Evolutionary conservation across 92 coral and sea anemone genomes (phyloP), one percentile per base, ranked within the genome.

Genomic region (Diadumene lineata): DNA sequence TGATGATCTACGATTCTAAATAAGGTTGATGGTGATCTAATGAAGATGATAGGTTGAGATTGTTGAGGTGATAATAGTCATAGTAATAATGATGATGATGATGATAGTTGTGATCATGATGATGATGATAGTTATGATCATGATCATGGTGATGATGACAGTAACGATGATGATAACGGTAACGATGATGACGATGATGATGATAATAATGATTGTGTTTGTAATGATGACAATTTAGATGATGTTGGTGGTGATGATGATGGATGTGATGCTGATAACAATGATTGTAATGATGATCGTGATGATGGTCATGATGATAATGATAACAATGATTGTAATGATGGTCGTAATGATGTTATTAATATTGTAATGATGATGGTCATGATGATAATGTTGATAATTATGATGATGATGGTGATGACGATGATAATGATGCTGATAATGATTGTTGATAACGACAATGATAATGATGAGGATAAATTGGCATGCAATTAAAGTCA

Each of bases 1-100:
- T 4, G 48, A 38, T 38, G 48, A 38, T 38, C n/a, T n/a, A n/a
- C n/a, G n/a, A n/a, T n/a, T n/a, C n/a, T n/a, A n/a, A 13, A 38
- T 38, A 38, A 38, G 6, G 48, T 4, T 38, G 48, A 38, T 38
- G 48, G 13, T 38, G 48, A 38, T 38, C 6, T 13, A 13, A 38
- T 38, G 48, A 38, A 6, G 48, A 38, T 38, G 48, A 38, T 38
- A 38, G 48, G 71, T 6, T 66, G 24, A 27, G 64, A 57, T 57
- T 7, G 27, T 57, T 4, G 18, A 6, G 26, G 18, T 28, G 64
- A 6, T 57, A 57, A 10, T 16, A 18, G 18, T 57, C 8, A 57
- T 57, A 57, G 18, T 57, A 18, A 18, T 16, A 18, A 57, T 57
- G 64, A 57, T 57, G 64, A 57, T 57, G 17, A 57, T 18, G 64